phyloP scores from a whole-genome alignment of 2,797 vertebrate species.

The Sphaeramia orbicularis region DNA sequence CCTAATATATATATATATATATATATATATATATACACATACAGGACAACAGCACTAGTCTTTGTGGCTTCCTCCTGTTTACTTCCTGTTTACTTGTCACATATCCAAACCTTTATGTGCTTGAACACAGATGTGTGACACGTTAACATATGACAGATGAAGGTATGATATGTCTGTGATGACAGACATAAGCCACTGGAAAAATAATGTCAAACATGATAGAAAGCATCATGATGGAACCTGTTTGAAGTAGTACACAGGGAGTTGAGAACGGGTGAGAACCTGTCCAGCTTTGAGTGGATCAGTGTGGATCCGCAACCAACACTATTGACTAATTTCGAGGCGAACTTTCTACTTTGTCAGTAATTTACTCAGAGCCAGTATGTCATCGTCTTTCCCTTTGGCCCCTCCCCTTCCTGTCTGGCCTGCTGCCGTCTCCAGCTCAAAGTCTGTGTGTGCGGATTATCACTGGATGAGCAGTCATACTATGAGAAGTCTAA shows the following conservation, averaged over 20 bases:
- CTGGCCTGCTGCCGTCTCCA: conserved; percentile 49
- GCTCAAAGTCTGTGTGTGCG: conserved; percentile 48
- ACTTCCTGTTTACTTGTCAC: no score
- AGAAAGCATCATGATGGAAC: conserved; percentile 10
- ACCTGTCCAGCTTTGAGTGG: conserved; percentile 11
- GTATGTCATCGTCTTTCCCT: conserved; percentile 1
- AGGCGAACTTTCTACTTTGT: conserved; percentile 26
- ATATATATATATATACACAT: no score
- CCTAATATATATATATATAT: no score
- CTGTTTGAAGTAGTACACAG: neutral
- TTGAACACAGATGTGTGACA: no score
- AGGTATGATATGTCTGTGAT: no score
- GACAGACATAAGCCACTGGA: no score
- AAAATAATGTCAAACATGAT: conserved; percentile 7
- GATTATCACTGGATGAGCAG: conserved; percentile 78
- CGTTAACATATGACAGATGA: no score
- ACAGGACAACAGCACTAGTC: no score
- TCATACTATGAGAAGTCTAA: conserved; percentile 75
- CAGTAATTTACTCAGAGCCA: conserved; percentile 35
- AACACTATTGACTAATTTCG: no score
- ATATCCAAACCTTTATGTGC: no score
- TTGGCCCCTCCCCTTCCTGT: neutral
- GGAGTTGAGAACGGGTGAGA: conserved; percentile 7
- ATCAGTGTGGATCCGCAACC: conserved; percentile 14
- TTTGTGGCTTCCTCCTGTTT: no score